These are phyloP conservation scores for Anhinga rufa DNA, from an alignment of 2,113 vertebrate genomes.

Conservation along the genomic window DNA sequence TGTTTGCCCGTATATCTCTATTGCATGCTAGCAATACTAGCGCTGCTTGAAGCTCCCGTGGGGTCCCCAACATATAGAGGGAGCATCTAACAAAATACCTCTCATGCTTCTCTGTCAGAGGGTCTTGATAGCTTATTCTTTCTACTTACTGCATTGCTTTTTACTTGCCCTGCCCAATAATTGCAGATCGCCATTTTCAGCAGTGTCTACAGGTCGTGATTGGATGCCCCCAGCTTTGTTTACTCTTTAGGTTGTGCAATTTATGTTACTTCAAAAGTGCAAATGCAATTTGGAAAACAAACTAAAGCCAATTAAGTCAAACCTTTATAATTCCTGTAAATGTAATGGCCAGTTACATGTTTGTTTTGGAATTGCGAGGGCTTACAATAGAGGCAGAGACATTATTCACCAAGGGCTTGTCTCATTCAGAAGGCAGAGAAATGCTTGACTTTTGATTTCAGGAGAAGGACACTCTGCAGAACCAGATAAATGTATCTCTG, in stretches of 20 bases:
- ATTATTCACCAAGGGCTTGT: constrained; percentile 33
- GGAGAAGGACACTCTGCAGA: constrained; percentile 9
- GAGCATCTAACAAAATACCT: neutral
- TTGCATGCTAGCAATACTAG: neutral
- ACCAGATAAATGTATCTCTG: neutral
- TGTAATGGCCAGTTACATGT: neutral
- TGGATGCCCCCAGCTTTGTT: neutral
- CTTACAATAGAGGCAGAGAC: neutral
- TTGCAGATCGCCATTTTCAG: neutral
- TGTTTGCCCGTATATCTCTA: neutral
- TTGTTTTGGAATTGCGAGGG: neutral
- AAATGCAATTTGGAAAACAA: neutral
- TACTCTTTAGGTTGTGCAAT: neutral
- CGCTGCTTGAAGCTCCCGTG: rapidly evolving
- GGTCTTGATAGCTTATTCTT: neutral
- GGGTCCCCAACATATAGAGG: too few relatives aligned
- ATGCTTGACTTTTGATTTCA: constrained; percentile 14
- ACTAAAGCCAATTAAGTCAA: neutral
- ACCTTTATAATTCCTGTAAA: neutral
- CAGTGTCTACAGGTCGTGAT: neutral
- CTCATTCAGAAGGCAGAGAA: neutral
- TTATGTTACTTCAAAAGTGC: neutral
- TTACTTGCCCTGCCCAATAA: neutral
- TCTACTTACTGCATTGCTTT: neutral
- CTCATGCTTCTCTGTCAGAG: neutral